These are phyloP conservation scores for Tenebrio molitor DNA, from an alignment of 1,140 invertebrate species.

Conservation along the genomic window DNA sequence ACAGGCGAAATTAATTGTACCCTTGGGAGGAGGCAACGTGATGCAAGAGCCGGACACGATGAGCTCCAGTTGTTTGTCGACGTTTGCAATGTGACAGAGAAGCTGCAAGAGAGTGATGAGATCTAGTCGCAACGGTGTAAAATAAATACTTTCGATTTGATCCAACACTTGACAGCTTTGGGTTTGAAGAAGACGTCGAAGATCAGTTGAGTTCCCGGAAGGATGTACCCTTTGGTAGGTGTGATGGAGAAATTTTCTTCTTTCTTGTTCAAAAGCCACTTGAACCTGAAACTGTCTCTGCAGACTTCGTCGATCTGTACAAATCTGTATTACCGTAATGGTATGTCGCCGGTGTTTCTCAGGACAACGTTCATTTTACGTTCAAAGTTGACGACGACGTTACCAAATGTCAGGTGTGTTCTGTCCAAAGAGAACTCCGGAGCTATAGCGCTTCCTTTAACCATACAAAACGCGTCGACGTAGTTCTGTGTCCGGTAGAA, in stretches of 20 bases:
- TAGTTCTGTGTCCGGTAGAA: conserved; percentile 59
- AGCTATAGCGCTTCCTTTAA: conserved; percentile 63
- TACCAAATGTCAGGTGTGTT: conserved; percentile 62
- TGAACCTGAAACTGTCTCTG: conserved; percentile 46
- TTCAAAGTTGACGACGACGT: conserved; percentile 60
- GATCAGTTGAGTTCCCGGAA: conserved; percentile 61
- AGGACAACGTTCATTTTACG: conserved; percentile 60
- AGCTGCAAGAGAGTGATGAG: conserved; percentile 10
- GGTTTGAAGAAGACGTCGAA: conserved; percentile 65
- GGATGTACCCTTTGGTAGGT: conserved; percentile 65
- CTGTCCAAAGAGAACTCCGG: conserved; percentile 64
- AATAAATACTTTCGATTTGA: conserved; percentile 45
- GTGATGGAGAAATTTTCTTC: conserved; percentile 57
- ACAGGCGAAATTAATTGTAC: conserved; percentile 61
- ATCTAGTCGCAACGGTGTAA: no score
- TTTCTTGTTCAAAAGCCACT: conserved; percentile 42
- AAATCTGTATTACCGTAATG: conserved; percentile 62
- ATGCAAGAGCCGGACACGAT: conserved; percentile 63
- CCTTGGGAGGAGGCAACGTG: conserved; percentile 63
- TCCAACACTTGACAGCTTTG: conserved; percentile 53
- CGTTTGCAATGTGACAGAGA: conserved; percentile 51
- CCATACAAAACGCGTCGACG: conserved; percentile 60
- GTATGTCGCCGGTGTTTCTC: conserved; percentile 66
- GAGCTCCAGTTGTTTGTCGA: conserved; percentile 58
- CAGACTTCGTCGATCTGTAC: not conserved